phyloP scores from a whole-genome alignment of 37 sponge, comb jelly and placozoan genomes.

The Amphimedon queenslandica region DNA sequence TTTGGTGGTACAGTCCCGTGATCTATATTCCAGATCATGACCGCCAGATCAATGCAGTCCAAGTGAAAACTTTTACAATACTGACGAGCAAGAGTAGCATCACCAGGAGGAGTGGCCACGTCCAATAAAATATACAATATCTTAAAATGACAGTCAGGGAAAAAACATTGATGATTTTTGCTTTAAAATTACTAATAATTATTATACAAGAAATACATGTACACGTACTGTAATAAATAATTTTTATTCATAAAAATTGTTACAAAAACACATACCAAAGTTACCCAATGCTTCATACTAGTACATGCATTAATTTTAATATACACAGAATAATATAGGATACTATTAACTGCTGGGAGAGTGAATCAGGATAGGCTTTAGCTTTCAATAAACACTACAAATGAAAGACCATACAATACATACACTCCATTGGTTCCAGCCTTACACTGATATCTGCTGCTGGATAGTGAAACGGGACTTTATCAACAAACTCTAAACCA shows the following conservation, averaged over 20 bases:
- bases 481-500: not conserved
- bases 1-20: not conserved
- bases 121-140: not conserved
- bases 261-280: no score
- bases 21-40: not conserved
- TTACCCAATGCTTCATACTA: no score
- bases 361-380: not conserved
- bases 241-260: no score
- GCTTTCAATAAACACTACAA: not conserved
- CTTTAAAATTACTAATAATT: no score
- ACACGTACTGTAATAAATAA: no score
- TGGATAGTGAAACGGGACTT: not conserved
- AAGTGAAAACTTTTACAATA: not conserved
- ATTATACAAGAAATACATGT: not conserved
- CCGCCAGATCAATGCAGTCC: not conserved
- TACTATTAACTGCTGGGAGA: not conserved
- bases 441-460: not conserved
- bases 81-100: not conserved
- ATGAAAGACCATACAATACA: no score
- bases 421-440: not conserved
- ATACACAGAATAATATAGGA: no score
- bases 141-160: no score
- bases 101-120: slow-evolving; percentile 1
- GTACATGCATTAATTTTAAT: no score
- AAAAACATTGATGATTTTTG: no score